Conservation (phyloP, 2,888 invertebrate species). For the Hoplodrina ambigua region DNA sequence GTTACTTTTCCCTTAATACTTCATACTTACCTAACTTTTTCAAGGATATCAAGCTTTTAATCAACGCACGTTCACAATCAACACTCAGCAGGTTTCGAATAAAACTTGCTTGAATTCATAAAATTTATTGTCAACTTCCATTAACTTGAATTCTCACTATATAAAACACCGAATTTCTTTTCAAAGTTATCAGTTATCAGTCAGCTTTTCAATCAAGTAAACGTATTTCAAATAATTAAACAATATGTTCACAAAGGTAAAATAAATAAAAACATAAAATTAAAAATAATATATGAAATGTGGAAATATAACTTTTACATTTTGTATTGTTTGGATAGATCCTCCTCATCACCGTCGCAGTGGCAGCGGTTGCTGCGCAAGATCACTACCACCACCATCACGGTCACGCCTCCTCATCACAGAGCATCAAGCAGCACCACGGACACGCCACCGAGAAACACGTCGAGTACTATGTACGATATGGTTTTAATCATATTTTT, state of each 20-base stretch:
- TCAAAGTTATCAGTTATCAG: constrained; percentile 19
- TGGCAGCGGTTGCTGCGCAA: constrained; percentile 17
- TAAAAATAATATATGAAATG: background rate
- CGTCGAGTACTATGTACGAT: constrained; percentile 52
- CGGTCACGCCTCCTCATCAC: constrained; percentile 70
- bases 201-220: constrained; percentile 17
- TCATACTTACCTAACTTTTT: constrained; percentile 5
- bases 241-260: constrained; percentile 46
- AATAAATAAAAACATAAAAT: background rate
- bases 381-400: constrained; percentile 31
- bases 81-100: constrained; percentile 2
- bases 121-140: background rate
- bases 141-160: constrained; percentile 35
- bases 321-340: constrained; percentile 10
- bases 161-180: constrained; percentile 24
- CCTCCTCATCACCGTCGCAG: constrained; percentile 13
- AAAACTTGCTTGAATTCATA: constrained; percentile 7
- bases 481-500: background rate
- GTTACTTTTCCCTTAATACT: background rate
- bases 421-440: constrained; percentile 72
- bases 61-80: constrained; percentile 8
- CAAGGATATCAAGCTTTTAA: constrained; percentile 33
- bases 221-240: no score
- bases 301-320: background rate
- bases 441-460: constrained; percentile 60